A percentile compares a stretch with the other conserved stretches of the same genome.
phyloP scores from a whole-genome alignment of 23 tunicate genomes.

The Trididemnum nubilum region DNA sequence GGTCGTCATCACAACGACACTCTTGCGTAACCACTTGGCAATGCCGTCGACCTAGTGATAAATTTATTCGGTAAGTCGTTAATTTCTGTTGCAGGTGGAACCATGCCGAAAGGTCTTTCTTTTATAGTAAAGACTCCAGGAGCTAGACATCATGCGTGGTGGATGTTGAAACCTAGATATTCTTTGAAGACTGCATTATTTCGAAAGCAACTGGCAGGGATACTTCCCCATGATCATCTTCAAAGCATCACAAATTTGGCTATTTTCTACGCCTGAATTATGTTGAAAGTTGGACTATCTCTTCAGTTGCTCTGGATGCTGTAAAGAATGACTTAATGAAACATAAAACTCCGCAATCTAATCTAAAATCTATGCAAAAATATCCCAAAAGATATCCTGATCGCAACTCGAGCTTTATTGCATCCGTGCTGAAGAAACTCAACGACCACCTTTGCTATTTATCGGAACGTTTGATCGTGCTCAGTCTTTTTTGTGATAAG shows the following conservation, averaged over 20 bases:
- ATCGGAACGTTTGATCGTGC: background rate
- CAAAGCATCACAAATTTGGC: background rate
- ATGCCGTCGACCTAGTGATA: no score
- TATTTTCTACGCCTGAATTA: background rate
- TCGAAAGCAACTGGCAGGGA: background rate
- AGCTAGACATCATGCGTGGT: background rate
- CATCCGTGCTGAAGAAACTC: background rate
- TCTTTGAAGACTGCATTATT: background rate
- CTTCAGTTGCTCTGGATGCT: background rate
- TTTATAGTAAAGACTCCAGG: background rate
- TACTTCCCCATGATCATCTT: background rate
- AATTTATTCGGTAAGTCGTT: no score
- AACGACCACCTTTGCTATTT: background rate
- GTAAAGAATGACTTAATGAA: background rate
- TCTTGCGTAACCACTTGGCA: no score
- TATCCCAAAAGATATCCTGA: background rate
- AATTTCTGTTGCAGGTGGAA: background rate
- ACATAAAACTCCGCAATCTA: background rate
- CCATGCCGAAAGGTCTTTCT: background rate
- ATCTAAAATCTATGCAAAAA: background rate
- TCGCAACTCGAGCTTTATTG: background rate
- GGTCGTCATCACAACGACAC: no score
- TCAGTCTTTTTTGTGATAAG: background rate
- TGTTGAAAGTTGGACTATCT: background rate
- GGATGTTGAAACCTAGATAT: background rate